These are phyloP conservation scores for Heterodera schachtii DNA, from an alignment of 1,140 invertebrate genomes.

Conservation along the genomic window DNA sequence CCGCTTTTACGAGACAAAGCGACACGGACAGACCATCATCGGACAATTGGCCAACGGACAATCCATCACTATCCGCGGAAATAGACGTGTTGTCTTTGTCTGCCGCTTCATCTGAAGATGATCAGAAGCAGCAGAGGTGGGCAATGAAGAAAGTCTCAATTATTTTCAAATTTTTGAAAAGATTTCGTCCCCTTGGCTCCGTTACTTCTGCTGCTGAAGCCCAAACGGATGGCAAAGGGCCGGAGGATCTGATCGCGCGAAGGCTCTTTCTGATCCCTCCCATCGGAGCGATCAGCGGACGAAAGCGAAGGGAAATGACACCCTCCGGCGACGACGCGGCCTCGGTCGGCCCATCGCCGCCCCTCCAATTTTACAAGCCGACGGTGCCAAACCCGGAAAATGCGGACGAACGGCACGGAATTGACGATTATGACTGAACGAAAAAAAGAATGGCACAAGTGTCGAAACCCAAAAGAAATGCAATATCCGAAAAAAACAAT, in stretches of 20 bases:
- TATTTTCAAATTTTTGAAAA: not conserved
- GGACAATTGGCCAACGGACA: not conserved
- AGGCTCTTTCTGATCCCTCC: slow-evolving; percentile 4
- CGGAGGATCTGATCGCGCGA: not conserved
- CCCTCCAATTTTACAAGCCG: slow-evolving; percentile 10
- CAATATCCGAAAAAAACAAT: no score
- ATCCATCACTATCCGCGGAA: not conserved
- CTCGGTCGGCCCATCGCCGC: not conserved
- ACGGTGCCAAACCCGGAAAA: not conserved
- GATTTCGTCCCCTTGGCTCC: not conserved
- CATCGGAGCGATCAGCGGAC: not conserved
- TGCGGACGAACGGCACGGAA: not conserved
- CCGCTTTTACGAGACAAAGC: not conserved
- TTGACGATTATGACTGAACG: slow-evolving; percentile 13
- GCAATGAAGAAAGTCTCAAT: not conserved
- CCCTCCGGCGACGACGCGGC: not conserved
- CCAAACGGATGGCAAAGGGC: not conserved
- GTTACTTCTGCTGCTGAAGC: not conserved
- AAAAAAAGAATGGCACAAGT: not conserved
- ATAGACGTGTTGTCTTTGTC: not conserved
- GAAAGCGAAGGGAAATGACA: not conserved
- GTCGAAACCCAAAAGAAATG: no score
- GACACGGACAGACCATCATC: not conserved
- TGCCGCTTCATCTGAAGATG: not conserved
- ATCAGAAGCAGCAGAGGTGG: not conserved